Percentiles rank a stretch among this genome's conserved stretches.
Conservation (phyloP, 1,140 invertebrate species). For the Papilio polytes region DNA sequence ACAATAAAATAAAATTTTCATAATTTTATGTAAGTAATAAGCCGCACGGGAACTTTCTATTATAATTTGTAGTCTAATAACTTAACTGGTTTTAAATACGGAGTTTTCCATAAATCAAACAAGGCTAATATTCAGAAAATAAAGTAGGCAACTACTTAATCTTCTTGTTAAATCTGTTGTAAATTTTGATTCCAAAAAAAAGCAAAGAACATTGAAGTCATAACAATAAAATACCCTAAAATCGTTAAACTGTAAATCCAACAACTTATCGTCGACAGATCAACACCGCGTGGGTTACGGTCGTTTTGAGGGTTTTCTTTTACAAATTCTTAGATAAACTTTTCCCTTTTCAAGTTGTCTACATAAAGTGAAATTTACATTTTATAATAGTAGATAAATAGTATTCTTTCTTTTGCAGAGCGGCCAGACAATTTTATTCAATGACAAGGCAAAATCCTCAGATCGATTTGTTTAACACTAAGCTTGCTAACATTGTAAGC, state of each 20-base stretch:
- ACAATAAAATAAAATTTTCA: too few relatives aligned
- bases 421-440: too few relatives aligned
- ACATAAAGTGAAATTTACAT: background rate
- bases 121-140: background rate
- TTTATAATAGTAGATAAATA: background rate
- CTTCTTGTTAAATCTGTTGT: background rate
- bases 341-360: background rate
- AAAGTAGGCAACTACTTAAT: background rate
- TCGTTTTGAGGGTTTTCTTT: constrained; percentile 3
- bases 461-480: too few relatives aligned
- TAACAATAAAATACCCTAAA: constrained; percentile 19
- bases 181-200: constrained; percentile 1
- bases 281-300: constrained; percentile 10
- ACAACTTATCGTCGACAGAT: constrained; percentile 11
- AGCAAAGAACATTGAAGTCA: background rate
- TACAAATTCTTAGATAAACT: constrained; percentile 11
- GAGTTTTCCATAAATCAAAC: too few relatives aligned
- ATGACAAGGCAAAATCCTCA: too few relatives aligned
- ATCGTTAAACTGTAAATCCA: constrained; percentile 21
- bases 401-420: too few relatives aligned
- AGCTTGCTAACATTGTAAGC: too few relatives aligned
- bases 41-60: too few relatives aligned
- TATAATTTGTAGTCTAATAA: too few relatives aligned
- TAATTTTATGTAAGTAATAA: too few relatives aligned
- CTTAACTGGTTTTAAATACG: too few relatives aligned